Conservation (phyloP, 2,113 vertebrate genomes). For the Mystacornis crossleyi region DNA sequence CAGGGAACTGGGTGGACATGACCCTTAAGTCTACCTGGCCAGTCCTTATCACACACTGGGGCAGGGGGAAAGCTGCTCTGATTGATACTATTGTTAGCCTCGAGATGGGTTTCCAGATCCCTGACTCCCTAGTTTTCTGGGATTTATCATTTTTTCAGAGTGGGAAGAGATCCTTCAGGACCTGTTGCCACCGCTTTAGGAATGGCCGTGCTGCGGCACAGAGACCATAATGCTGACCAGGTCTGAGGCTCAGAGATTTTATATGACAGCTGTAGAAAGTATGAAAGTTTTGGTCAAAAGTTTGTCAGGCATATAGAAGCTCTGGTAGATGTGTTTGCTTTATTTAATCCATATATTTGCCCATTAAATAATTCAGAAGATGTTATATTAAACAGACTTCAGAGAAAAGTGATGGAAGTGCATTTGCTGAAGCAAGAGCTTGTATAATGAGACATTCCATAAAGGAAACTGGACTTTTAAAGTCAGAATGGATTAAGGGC, state of each 20-base stretch:
- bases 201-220: not conserved
- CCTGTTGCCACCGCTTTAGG: too few relatives aligned
- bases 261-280: not conserved
- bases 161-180: not conserved
- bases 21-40: not conserved
- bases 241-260: not conserved
- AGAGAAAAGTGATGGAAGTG: conserved; percentile 50
- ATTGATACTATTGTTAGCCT: not conserved
- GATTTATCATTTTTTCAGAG: not conserved
- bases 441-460: conserved; percentile 46
- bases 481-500: conserved; percentile 62
- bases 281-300: not conserved
- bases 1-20: not conserved
- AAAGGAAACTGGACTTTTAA: conserved; percentile 55
- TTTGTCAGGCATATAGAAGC: not conserved
- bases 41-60: not conserved
- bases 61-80: not conserved
- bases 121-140: not conserved
- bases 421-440: conserved; percentile 54
- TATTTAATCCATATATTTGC: conserved; percentile 61
- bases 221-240: not conserved
- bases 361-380: conserved; percentile 63
- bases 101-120: not conserved
- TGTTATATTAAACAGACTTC: conserved; percentile 56
- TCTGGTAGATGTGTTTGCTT: conserved; percentile 39